A percentile compares a stretch with the other conserved stretches of the same genome.
These are phyloP conservation scores for Actinostola sp. DNA, from an alignment of 92 coral and sea anemone genomes.

Conservation along the genomic window DNA sequence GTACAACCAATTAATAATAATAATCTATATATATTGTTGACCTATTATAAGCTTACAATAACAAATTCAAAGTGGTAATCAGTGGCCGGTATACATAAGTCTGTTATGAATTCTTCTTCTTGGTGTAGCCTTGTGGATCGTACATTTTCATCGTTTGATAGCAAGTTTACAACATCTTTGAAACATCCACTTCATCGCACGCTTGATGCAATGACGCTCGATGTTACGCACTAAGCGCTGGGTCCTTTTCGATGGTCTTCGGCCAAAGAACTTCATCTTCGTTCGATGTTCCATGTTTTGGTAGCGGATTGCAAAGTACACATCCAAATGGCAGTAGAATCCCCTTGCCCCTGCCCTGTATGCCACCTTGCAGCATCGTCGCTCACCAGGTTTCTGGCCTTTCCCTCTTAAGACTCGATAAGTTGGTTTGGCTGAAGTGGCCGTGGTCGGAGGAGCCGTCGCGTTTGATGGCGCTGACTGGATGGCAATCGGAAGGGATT, in stretches of 20 bases:
- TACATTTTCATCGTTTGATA: too few relatives aligned
- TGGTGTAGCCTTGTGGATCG: too few relatives aligned
- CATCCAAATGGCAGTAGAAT: slow-evolving; percentile 15
- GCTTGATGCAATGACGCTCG: slow-evolving; percentile 8
- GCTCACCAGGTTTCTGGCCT: background rate
- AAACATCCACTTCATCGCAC: slow-evolving; percentile 11
- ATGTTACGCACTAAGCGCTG: slow-evolving; percentile 8
- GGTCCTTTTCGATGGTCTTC: slow-evolving; percentile 17
- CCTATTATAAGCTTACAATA: too few relatives aligned
- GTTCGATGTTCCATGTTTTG: slow-evolving; percentile 25
- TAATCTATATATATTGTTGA: too few relatives aligned
- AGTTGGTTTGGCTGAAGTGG: background rate
- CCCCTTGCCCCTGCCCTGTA: slow-evolving; percentile 7
- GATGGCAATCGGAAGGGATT: too few relatives aligned
- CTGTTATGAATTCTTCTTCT: too few relatives aligned
- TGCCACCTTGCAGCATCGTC: slow-evolving; percentile 22
- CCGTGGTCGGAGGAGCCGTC: background rate
- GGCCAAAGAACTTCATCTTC: slow-evolving; percentile 35
- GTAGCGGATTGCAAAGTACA: slow-evolving; percentile 16
- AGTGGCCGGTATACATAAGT: too few relatives aligned
- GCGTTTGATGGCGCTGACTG: background rate
- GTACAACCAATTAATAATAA: too few relatives aligned
- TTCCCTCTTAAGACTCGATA: background rate
- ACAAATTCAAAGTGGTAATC: too few relatives aligned
- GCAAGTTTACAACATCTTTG: slow-evolving; percentile 19